These are phyloP conservation scores for Hoplodrina ambigua DNA, from an alignment of 2,888 invertebrate species.

Conservation along the genomic window DNA sequence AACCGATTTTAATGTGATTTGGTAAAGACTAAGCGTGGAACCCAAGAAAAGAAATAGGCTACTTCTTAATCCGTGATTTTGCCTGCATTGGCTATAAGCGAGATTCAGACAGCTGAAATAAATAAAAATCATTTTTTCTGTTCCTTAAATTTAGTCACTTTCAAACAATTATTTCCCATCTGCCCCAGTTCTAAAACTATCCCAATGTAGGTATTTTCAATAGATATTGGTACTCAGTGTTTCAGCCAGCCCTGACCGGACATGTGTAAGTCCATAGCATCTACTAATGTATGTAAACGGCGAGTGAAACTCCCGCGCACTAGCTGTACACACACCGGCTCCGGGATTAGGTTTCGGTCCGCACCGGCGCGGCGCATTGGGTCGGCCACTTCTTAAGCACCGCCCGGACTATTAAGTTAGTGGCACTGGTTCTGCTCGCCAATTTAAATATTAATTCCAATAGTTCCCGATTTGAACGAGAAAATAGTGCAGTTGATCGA, in stretches of 20 bases:
- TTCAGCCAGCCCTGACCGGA: constrained; percentile 36
- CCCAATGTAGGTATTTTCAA: no score
- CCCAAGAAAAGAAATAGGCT: no score
- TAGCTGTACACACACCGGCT: background rate
- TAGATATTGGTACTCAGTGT: no score
- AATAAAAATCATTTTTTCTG: no score
- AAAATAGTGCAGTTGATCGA: constrained; percentile 28
- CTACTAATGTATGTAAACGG: constrained; percentile 55
- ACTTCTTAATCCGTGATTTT: no score
- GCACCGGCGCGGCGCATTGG: constrained; percentile 5
- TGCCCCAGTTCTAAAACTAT: no score
- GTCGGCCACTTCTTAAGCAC: constrained; percentile 27
- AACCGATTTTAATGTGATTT: no score
- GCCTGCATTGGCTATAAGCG: no score
- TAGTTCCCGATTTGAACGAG: constrained; percentile 19
- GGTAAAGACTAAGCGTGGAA: no score
- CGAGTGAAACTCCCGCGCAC: constrained; percentile 51
- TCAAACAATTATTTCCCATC: no score
- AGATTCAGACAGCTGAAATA: no score
- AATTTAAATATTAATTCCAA: constrained; percentile 50
- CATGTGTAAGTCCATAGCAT: constrained; percentile 21
- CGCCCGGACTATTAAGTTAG: constrained; percentile 21
- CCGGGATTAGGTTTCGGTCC: constrained; percentile 39
- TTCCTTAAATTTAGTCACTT: no score
- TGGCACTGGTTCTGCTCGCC: background rate